A percentile compares a stretch with the other conserved stretches of the same genome.
Evolutionary conservation across 2,797 vertebrate species (phyloP).

Genomic region (Choloepus didactylus): DNA sequence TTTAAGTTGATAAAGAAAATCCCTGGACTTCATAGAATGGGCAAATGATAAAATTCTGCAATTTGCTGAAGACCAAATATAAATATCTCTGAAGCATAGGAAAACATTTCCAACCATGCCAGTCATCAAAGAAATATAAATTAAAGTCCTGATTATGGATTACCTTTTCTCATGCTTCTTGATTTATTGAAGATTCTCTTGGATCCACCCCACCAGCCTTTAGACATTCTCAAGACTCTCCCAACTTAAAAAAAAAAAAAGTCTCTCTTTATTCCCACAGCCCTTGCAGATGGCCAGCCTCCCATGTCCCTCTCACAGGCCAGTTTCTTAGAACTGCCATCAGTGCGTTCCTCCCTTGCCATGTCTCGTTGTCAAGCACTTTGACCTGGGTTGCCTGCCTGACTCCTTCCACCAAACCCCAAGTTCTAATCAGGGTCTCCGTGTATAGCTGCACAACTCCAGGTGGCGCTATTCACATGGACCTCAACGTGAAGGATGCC

Average conservation of each 20-base stretch:
- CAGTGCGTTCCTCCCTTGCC: too few relatives aligned
- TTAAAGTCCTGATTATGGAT: neutral
- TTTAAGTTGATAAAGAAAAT: constrained; percentile 4
- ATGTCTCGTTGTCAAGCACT: accelerated
- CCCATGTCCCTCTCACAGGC: too few relatives aligned
- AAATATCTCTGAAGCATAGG: neutral
- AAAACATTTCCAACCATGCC: neutral
- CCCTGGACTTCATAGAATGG: neutral
- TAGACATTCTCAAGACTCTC: neutral
- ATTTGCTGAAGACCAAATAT: neutral
- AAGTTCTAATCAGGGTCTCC: too few relatives aligned
- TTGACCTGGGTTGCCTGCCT: neutral
- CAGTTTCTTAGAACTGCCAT: neutral
- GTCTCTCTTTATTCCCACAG: neutral
- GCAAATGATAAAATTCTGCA: neutral
- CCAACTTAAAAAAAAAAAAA: neutral
- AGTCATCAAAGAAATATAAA: neutral
- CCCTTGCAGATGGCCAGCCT: neutral
- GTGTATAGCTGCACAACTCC: neutral
- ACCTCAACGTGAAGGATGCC: accelerated
- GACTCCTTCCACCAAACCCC: neutral
- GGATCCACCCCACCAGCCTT: neutral
- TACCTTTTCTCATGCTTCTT: neutral
- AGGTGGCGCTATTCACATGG: accelerated
- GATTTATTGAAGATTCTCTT: neutral